Evolutionary conservation across 2,797 vertebrate species (phyloP).

Genomic region (Tauraco hartlaubi): DNA sequence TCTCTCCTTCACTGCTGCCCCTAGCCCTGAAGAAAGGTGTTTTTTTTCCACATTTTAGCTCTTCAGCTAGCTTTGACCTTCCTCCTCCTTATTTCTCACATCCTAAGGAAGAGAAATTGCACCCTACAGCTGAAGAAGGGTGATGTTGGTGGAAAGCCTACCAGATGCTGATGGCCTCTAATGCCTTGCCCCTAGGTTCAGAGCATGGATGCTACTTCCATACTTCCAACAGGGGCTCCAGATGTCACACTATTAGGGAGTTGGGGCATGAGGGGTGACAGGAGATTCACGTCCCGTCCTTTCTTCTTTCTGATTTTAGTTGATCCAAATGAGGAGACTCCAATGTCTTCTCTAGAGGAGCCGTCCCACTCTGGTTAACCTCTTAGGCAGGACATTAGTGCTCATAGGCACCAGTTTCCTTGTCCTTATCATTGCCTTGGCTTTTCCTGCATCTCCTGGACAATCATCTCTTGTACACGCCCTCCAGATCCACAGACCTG

Average conservation of each 20-base stretch:
- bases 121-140: background rate
- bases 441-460: background rate
- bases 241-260: background rate
- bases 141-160: background rate
- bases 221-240: background rate
- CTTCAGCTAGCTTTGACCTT: background rate
- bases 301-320: background rate
- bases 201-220: background rate
- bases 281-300: background rate
- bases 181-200: background rate
- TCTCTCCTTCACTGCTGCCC: background rate
- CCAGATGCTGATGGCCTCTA: background rate
- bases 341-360: background rate
- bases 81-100: background rate
- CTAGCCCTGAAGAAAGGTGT: background rate
- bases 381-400: background rate
- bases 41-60: background rate
- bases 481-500: constrained; percentile 9
- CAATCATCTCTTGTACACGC: background rate
- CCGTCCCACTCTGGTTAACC: background rate
- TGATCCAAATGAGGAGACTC: background rate
- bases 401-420: background rate
- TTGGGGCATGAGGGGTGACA: background rate
- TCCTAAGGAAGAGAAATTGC: background rate
- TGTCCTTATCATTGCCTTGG: background rate